phyloP scores from a whole-genome alignment of 2,113 vertebrate species.

The Phasianus colchicus region DNA sequence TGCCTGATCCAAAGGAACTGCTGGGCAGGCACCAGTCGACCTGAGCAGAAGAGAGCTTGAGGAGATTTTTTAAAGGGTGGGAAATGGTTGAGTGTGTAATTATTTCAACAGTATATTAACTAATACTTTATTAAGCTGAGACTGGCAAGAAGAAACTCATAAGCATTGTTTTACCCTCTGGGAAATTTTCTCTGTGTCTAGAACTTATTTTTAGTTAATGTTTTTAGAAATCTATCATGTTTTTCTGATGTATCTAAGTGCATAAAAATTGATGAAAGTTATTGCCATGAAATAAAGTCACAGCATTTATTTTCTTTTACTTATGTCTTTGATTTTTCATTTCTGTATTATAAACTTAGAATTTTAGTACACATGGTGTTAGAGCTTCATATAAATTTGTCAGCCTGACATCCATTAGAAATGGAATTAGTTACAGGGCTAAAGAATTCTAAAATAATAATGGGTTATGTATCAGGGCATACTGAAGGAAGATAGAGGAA shows the following conservation, averaged over 20 bases:
- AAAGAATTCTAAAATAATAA: background rate
- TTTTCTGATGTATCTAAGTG: background rate
- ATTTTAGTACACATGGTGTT: background rate
- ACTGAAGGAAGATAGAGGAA: background rate
- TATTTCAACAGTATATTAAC: background rate
- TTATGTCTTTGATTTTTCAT: background rate
- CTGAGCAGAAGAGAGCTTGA: background rate
- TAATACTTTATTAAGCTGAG: background rate
- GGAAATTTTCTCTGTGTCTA: background rate
- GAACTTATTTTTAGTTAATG: background rate
- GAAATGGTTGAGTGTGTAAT: background rate
- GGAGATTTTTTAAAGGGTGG: background rate
- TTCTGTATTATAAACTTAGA: background rate
- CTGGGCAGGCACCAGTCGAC: background rate
- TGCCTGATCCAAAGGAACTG: rapidly evolving
- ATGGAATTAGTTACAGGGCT: background rate
- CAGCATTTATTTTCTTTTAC: background rate
- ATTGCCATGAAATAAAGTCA: background rate
- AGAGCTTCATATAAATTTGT: background rate
- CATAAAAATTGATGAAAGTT: background rate
- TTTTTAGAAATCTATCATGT: background rate
- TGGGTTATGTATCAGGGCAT: background rate
- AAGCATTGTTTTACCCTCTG: background rate
- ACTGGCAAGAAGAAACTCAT: background rate
- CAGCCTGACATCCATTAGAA: background rate